Conservation (phyloP, 1,140 invertebrate genomes). For the Cephus cinctus region DNA sequence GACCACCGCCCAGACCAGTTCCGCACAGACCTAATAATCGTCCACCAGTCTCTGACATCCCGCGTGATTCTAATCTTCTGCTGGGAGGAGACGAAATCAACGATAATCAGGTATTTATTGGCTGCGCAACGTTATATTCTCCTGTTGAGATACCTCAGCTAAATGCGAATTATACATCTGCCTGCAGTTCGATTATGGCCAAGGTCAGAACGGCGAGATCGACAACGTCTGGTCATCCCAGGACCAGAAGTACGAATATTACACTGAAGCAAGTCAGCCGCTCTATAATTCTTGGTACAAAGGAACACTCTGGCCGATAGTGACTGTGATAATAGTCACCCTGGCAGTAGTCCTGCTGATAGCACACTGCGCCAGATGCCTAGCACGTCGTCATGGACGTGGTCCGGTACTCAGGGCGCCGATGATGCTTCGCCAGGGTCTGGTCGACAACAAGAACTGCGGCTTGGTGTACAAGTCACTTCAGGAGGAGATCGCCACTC, state of each 20-base stretch:
- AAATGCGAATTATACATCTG: too few relatives aligned
- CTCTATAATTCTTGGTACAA: conserved; percentile 39
- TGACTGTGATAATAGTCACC: conserved; percentile 33
- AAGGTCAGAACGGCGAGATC: conserved; percentile 25
- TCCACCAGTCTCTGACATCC: conserved; percentile 10
- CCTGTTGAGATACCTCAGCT: too few relatives aligned
- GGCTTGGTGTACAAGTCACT: conserved; percentile 57
- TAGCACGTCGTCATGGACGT: conserved; percentile 41
- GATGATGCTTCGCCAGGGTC: conserved; percentile 45
- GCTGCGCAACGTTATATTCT: too few relatives aligned
- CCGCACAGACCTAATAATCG: conserved; percentile 10
- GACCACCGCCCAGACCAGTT: conserved; percentile 28
- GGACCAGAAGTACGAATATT: conserved; percentile 41
- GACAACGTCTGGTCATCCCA: conserved; percentile 32
- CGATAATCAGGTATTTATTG: too few relatives aligned
- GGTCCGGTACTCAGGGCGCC: conserved; percentile 48
- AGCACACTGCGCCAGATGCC: conserved; percentile 29
- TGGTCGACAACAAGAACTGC: conserved; percentile 50
- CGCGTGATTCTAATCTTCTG: too few relatives aligned
- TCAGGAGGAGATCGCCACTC: conserved; percentile 51
- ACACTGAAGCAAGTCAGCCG: not conserved
- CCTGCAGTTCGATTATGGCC: conserved; percentile 27
- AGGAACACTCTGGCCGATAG: conserved; percentile 34
- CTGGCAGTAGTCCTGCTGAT: conserved; percentile 33
- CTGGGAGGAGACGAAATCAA: too few relatives aligned